A percentile compares a stretch with the other conserved stretches of the same genome.
Conservation (phyloP, 2,888 invertebrate species). For the Morpho achilles region DNA sequence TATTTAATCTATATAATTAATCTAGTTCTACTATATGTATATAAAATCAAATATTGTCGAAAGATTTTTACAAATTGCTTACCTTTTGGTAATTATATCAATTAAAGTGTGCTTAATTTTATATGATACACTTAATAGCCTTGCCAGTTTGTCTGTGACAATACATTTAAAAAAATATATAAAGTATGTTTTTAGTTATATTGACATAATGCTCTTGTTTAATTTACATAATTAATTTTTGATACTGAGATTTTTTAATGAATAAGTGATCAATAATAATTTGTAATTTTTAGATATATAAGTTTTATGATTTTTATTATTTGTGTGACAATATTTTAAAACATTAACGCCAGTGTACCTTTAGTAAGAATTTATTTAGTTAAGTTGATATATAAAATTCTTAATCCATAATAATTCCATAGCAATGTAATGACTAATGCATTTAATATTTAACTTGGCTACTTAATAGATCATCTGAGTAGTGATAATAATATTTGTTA, state of each 20-base stretch:
- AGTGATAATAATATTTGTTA: too few species aligned
- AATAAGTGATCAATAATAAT: background rate
- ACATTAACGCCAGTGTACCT: conserved; percentile 5
- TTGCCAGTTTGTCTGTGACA: conserved; percentile 25
- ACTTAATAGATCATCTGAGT: too few species aligned
- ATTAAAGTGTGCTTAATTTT: conserved; percentile 2
- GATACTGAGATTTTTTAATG: conserved; percentile 16
- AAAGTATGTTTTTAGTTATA: background rate
- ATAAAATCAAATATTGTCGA: too few species aligned
- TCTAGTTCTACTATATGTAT: too few species aligned
- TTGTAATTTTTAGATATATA: too few species aligned
- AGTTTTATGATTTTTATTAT: background rate
- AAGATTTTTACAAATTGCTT: too few species aligned
- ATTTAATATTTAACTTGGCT: conserved; percentile 3
- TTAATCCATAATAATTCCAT: background rate
- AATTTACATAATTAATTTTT: background rate
- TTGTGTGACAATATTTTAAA: conserved; percentile 6
- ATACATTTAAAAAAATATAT: conserved; percentile 4
- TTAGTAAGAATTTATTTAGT: conserved; percentile 8
- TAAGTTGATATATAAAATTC: background rate
- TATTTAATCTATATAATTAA: too few species aligned
- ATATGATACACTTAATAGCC: conserved; percentile 9
- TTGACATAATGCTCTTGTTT: background rate
- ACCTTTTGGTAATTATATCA: too few species aligned
- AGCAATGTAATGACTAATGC: conserved; percentile 1